Conservation (phyloP, 2,113 vertebrate genomes). For the Electrona antarctica region DNA sequence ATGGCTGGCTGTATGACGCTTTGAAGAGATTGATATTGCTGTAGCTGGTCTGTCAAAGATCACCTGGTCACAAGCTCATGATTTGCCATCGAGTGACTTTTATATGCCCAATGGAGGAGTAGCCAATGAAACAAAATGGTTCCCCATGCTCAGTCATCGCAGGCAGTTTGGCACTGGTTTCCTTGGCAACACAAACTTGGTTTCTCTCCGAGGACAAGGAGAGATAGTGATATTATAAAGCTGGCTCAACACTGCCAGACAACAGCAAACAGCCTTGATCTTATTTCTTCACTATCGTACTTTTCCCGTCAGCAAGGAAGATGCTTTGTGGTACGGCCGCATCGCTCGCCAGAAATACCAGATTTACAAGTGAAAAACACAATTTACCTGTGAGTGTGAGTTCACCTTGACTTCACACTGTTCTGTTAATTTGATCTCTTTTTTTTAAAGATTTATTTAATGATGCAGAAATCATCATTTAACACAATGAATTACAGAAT, state of each 20-base stretch:
- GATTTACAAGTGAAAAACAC: neutral
- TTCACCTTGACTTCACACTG: too few species aligned
- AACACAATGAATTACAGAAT: too few species aligned
- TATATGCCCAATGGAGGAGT: constrained; percentile 44
- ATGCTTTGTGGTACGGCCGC: neutral
- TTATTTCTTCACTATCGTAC: constrained; percentile 37
- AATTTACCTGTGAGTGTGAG: too few species aligned
- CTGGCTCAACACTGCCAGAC: constrained; percentile 44
- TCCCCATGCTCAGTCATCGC: constrained; percentile 70
- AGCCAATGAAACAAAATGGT: constrained; percentile 77
- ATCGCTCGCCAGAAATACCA: neutral
- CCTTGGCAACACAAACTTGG: constrained; percentile 79
- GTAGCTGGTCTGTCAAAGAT: constrained; percentile 9
- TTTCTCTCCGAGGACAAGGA: constrained; percentile 66
- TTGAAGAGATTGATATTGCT: too few species aligned
- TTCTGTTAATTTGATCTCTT: too few species aligned
- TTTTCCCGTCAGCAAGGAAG: constrained; percentile 27
- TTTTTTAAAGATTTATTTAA: too few species aligned
- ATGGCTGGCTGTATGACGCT: neutral
- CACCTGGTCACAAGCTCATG: constrained; percentile 18
- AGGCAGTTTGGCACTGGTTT: constrained; percentile 73
- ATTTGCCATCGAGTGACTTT: constrained; percentile 22
- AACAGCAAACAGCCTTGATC: constrained; percentile 53
- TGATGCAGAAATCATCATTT: too few species aligned
- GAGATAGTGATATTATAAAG: constrained; percentile 58